These are phyloP conservation scores for Anableps anableps DNA, from an alignment of 2,797 vertebrate species.

Conservation along the genomic window DNA sequence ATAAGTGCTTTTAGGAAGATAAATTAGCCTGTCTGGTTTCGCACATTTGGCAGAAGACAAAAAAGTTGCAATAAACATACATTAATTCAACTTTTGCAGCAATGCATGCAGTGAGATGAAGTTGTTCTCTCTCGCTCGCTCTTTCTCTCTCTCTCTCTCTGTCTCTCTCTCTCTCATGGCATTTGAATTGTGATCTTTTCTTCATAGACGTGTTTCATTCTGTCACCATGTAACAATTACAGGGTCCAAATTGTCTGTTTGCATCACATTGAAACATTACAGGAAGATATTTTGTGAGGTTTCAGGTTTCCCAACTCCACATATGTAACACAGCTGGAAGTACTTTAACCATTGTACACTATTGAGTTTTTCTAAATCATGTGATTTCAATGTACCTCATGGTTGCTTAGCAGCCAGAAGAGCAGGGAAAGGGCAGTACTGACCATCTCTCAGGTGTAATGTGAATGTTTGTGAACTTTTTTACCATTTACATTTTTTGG, in stretches of 20 bases:
- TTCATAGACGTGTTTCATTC: background rate
- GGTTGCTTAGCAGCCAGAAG: conserved; percentile 47
- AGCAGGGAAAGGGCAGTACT: conserved; percentile 21
- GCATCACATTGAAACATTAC: conserved; percentile 2
- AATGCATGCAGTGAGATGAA: conserved; percentile 5
- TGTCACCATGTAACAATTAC: background rate
- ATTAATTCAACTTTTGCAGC: conserved; percentile 17
- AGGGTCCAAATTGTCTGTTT: conserved; percentile 1
- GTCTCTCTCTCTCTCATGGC: conserved; percentile 3
- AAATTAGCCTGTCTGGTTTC: conserved; percentile 18
- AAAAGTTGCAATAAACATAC: conserved; percentile 18
- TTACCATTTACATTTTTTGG: conserved; percentile 21
- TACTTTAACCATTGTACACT: conserved; percentile 18
- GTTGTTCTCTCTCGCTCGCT: conserved; percentile 2
- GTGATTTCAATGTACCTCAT: conserved; percentile 25
- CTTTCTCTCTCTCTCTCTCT: conserved; percentile 4
- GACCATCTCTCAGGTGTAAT: conserved; percentile 36
- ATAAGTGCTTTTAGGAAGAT: conserved; percentile 26
- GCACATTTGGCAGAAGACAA: background rate
- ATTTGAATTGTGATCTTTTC: conserved; percentile 10
- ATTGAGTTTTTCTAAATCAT: conserved; percentile 37
- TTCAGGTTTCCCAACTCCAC: background rate
- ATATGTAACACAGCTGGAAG: conserved; percentile 23
- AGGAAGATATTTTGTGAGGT: conserved; percentile 2
- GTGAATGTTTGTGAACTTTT: conserved; percentile 18